Evolutionary conservation across 2,797 vertebrate genomes (phyloP).

Genomic region (Rallus crepitans): DNA sequence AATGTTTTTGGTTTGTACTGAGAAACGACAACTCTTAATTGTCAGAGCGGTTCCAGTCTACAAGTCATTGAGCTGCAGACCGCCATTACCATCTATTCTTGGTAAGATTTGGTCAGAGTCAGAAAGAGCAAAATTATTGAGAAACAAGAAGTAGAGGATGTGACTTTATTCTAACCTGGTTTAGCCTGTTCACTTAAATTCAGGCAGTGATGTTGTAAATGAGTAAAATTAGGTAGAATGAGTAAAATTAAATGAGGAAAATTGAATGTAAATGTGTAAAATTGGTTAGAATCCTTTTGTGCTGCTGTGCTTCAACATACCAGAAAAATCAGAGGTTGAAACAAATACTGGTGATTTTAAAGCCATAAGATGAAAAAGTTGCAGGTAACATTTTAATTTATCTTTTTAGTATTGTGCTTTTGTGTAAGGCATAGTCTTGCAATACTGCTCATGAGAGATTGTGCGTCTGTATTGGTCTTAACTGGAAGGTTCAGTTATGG

Average conservation of each 20-base stretch:
- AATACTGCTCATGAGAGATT: background rate
- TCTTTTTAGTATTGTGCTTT: background rate
- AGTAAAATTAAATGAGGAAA: no score
- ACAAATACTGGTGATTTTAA: background rate
- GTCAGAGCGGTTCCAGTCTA: background rate
- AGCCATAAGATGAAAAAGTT: background rate
- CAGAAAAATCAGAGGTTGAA: background rate
- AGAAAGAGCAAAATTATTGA: background rate
- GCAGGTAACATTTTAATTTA: background rate
- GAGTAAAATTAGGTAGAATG: background rate
- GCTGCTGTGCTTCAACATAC: fast-evolving
- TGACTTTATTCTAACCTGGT: background rate
- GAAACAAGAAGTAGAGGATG: background rate
- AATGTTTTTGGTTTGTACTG: background rate
- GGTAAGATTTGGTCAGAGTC: background rate
- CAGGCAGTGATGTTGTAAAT: background rate
- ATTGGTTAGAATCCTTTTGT: background rate
- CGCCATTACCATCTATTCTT: background rate
- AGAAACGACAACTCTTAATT: background rate
- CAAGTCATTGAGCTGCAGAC: background rate
- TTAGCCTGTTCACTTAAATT: background rate
- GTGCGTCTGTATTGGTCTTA: background rate
- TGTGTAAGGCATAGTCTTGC: fast-evolving
- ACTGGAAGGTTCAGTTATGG: background rate
- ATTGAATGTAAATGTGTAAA: background rate